Percentiles rank a stretch among this genome's conserved stretches.
Conservation (phyloP, 1,140 invertebrate genomes). For the Lordiphosa collinella region DNA sequence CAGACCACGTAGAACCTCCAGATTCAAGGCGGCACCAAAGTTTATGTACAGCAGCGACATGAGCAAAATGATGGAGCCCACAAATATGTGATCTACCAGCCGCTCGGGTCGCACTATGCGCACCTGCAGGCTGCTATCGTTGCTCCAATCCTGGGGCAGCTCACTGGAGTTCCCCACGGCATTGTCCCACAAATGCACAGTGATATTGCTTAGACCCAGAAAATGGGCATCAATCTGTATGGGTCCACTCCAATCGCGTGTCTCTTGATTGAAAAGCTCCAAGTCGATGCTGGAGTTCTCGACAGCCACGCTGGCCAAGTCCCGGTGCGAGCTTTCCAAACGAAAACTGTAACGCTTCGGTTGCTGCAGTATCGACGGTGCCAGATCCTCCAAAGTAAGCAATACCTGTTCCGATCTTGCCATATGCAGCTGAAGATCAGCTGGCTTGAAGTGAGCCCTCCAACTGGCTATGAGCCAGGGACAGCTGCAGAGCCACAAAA, state of each 20-base stretch:
- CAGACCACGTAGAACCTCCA: conserved; percentile 85
- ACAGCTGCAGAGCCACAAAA: conserved; percentile 4
- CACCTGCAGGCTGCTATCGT: conserved; percentile 70
- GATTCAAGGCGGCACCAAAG: conserved; percentile 94
- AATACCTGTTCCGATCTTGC: conserved; percentile 17
- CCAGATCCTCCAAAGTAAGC: conserved; percentile 23
- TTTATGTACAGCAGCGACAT: conserved; percentile 94
- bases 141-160: conserved; percentile 24
- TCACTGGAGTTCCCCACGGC: conserved; percentile 16
- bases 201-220: conserved; percentile 48
- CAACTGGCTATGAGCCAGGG: conserved; percentile 24
- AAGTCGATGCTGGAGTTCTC: conserved; percentile 39
- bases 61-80: conserved; percentile 87
- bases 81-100: conserved; percentile 88
- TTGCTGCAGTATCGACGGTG: conserved; percentile 2
- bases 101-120: conserved; percentile 84
- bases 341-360: conserved; percentile 47
- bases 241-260: conserved; percentile 43
- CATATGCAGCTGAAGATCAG: conserved; percentile 31
- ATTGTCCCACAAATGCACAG: conserved; percentile 39
- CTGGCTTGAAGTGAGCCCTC: conserved; percentile 45
- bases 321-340: conserved; percentile 21
- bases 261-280: conserved; percentile 8
- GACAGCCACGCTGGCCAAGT: conserved; percentile 44
- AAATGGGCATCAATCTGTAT: conserved; percentile 44